Evolutionary conservation across 2,113 vertebrate genomes (phyloP).

Genomic region (Chelonoidis abingdonii): DNA sequence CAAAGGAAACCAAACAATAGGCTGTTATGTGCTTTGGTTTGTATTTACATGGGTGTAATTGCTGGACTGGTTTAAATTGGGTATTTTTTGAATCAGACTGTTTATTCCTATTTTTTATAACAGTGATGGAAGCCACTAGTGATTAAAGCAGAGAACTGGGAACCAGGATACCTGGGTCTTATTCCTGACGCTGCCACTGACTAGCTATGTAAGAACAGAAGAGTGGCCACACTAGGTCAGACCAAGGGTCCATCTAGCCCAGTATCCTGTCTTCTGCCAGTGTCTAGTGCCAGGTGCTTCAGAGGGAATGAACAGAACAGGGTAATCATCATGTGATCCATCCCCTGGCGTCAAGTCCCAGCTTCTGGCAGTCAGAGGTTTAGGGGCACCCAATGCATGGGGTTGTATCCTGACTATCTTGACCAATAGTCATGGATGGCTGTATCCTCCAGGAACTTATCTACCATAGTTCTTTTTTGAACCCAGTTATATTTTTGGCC

Average conservation of each 20-base stretch:
- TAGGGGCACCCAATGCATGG: no score
- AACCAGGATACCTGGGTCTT: neutral
- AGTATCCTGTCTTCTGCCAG: no score
- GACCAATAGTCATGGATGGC: neutral
- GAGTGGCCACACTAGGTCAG: no score
- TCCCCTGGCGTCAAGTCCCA: neutral
- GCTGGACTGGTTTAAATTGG: no score
- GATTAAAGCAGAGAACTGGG: neutral
- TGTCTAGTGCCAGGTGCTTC: no score
- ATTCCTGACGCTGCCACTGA: neutral
- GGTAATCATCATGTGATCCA: rapidly evolving
- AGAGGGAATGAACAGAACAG: no score
- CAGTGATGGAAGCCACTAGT: neutral
- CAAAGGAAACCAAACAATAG: no score
- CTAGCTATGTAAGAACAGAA: neutral
- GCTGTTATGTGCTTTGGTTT: no score
- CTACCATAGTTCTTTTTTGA: neutral
- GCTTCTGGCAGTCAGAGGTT: neutral
- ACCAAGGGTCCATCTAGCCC: no score
- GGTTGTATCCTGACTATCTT: neutral
- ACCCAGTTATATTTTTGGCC: neutral
- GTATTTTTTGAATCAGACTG: no score
- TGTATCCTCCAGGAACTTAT: neutral
- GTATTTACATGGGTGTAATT: no score
- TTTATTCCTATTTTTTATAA: no score